A percentile compares a stretch with the other conserved stretches of the same genome.
These are phyloP conservation scores for Melanotaenia boesemani DNA, from an alignment of 2,797 vertebrate genomes.

Conservation along the genomic window DNA sequence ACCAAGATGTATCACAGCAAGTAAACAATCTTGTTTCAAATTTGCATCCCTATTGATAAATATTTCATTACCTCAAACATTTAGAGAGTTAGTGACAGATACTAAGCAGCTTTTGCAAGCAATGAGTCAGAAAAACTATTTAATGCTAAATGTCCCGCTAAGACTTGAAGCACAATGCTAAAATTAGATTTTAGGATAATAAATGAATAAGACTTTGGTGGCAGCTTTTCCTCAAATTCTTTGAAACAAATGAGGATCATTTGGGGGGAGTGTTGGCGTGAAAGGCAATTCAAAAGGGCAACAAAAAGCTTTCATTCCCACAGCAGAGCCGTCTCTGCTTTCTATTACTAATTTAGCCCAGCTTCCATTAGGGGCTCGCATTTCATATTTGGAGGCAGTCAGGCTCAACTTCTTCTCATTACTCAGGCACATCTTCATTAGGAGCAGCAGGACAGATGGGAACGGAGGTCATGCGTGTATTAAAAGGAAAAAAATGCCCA, in stretches of 20 bases:
- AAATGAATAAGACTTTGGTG: slow-evolving; percentile 44
- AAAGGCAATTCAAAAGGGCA: not conserved
- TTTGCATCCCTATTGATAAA: slow-evolving; percentile 57
- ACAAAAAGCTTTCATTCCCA: slow-evolving; percentile 43
- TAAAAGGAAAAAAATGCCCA: not conserved
- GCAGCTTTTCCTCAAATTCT: slow-evolving; percentile 21
- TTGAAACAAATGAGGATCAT: slow-evolving; percentile 28
- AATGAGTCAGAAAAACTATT: slow-evolving; percentile 51
- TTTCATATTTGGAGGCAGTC: slow-evolving; percentile 62
- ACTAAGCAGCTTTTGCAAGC: slow-evolving; percentile 42
- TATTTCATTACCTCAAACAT: slow-evolving; percentile 66
- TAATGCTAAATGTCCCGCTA: slow-evolving; percentile 31
- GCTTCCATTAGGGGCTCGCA: slow-evolving; percentile 49
- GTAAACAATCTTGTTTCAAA: slow-evolving; percentile 62
- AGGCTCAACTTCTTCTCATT: slow-evolving; percentile 48
- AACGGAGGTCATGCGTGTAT: slow-evolving; percentile 1
- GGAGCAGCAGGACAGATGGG: slow-evolving; percentile 28
- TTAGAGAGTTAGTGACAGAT: slow-evolving; percentile 47
- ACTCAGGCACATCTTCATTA: slow-evolving; percentile 41
- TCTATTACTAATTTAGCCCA: slow-evolving; percentile 58
- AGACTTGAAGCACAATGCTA: slow-evolving; percentile 20
- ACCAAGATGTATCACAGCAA: slow-evolving; percentile 33
- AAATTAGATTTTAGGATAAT: slow-evolving; percentile 36
- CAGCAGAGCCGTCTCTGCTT: slow-evolving; percentile 51
- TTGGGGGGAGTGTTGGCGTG: not conserved